Evolutionary conservation across 2,797 vertebrate genomes (phyloP).

Genomic region (Chaenodraco wilsoni): DNA sequence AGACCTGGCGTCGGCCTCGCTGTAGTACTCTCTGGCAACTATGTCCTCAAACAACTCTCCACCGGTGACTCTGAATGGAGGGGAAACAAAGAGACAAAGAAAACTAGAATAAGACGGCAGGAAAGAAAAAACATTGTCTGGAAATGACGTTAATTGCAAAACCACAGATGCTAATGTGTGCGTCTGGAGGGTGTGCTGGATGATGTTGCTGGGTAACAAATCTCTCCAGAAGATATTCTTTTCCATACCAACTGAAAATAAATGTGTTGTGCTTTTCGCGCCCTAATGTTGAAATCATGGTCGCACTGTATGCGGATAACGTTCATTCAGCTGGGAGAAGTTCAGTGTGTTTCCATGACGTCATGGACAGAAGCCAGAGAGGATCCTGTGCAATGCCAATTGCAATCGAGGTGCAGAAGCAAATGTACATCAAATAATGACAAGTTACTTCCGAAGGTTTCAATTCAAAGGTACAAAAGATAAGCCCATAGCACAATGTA

Average conservation of each 20-base stretch:
- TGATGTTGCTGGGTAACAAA: background rate
- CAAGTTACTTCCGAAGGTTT: too few species aligned
- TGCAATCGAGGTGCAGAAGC: background rate
- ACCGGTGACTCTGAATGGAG: constrained; percentile 90
- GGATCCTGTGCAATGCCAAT: constrained; percentile 11
- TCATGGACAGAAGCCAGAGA: constrained; percentile 8
- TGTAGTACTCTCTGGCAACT: constrained; percentile 98
- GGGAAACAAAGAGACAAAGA: background rate
- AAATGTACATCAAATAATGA: background rate
- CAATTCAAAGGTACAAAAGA: too few species aligned
- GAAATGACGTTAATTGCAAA: background rate
- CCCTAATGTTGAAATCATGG: constrained; percentile 13
- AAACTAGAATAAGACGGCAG: background rate
- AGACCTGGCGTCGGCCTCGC: constrained; percentile 98
- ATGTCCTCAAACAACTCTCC: constrained; percentile 99
- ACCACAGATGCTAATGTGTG: constrained; percentile 14
- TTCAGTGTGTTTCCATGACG: constrained; percentile 40
- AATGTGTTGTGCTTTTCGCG: background rate
- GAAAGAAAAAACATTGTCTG: background rate
- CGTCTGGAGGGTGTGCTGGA: background rate
- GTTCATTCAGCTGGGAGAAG: constrained; percentile 39
- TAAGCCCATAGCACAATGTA: too few species aligned
- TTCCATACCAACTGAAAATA: background rate
- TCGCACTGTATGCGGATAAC: background rate
- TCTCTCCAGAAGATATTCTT: background rate